phyloP scores from a whole-genome alignment of 2,797 vertebrate species.

The Tauraco hartlaubi region DNA sequence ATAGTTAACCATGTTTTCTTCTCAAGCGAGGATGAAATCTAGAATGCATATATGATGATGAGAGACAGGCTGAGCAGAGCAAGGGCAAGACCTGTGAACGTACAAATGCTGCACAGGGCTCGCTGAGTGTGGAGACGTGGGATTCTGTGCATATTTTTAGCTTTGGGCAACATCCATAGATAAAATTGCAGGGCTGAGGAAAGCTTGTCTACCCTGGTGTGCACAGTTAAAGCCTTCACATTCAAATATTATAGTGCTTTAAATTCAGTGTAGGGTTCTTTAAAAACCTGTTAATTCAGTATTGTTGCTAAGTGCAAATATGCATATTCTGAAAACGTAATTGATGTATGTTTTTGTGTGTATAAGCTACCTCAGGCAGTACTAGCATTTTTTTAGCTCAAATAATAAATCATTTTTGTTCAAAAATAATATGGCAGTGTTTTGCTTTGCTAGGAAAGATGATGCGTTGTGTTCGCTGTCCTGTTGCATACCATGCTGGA shows the following conservation, averaged over 20 bases:
- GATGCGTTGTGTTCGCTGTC: constrained; percentile 95
- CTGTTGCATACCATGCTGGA: constrained; percentile 92
- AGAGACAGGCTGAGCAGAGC: neutral
- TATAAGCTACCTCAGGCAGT: neutral
- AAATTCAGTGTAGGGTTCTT: neutral
- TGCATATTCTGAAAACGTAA: fast-evolving
- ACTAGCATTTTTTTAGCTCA: neutral
- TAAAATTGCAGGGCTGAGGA: neutral
- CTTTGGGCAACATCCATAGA: neutral
- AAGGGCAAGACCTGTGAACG: neutral
- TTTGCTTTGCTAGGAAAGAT: constrained; percentile 85
- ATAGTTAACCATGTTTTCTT: neutral
- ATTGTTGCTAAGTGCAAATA: neutral
- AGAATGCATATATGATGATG: neutral
- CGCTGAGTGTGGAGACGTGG: fast-evolving
- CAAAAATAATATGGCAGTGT: neutral
- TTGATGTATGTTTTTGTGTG: fast-evolving
- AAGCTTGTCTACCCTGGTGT: neutral
- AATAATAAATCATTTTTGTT: fast-evolving
- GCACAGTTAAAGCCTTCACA: neutral
- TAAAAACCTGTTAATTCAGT: neutral
- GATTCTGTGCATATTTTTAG: neutral
- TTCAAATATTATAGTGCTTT: neutral
- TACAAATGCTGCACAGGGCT: neutral
- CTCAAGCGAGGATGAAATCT: neutral